phyloP scores from a whole-genome alignment of 1,140 invertebrate species.

The Dendrolimus punctatus region DNA sequence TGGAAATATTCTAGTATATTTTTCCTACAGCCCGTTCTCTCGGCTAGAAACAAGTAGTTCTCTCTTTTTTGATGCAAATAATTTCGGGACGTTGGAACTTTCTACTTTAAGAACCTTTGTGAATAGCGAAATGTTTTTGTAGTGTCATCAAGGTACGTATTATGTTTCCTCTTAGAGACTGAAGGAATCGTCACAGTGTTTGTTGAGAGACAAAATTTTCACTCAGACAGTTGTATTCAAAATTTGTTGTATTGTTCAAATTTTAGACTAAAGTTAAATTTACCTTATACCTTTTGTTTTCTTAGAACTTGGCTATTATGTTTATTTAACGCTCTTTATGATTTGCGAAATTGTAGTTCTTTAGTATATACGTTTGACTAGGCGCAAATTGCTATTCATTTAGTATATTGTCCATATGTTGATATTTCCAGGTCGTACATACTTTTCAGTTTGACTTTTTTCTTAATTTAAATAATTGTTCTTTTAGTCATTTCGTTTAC shows the following conservation, averaged over 20 bases:
- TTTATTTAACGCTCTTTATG: no score
- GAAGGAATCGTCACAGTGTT: not conserved
- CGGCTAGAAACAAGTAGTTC: slow-evolving; percentile 28
- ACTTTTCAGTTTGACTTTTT: no score
- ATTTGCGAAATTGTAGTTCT: no score
- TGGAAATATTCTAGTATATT: slow-evolving; percentile 26
- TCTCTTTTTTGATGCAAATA: slow-evolving; percentile 42
- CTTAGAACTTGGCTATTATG: no score
- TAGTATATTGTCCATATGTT: no score
- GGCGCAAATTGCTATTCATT: no score
- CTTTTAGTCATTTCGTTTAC: no score
- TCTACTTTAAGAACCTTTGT: slow-evolving; percentile 27
- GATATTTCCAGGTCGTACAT: no score
- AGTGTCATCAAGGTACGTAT: slow-evolving; percentile 16
- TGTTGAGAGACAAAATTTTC: not conserved
- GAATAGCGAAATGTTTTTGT: slow-evolving; percentile 28
- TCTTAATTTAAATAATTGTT: no score
- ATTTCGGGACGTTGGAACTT: slow-evolving; percentile 26
- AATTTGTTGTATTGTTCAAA: not conserved
- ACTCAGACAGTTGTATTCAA: not conserved
- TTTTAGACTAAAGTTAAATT: not conserved
- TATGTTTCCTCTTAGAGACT: not conserved
- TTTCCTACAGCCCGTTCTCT: slow-evolving; percentile 15
- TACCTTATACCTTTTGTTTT: not conserved
- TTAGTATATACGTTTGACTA: no score